A percentile compares a stretch with the other conserved stretches of the same genome.
phyloP scores from a whole-genome alignment of 2,113 vertebrate species.

The Tupaia chinensis region DNA sequence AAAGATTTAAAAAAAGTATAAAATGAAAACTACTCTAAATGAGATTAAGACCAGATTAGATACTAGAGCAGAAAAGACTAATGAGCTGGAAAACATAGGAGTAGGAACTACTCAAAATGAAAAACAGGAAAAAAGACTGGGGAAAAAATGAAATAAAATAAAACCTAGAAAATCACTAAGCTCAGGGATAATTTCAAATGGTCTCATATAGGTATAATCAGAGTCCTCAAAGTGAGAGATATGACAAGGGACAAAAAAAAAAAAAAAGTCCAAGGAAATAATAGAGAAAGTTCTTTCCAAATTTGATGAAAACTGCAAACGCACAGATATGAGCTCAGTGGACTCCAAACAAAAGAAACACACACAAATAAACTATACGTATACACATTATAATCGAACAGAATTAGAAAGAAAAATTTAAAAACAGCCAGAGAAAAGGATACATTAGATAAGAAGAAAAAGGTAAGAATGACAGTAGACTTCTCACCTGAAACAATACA shows the following conservation, averaged over 20 bases:
- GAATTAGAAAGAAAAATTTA: not conserved
- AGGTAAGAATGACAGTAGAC: not conserved
- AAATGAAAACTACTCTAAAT: not conserved
- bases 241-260: not conserved
- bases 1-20: not conserved
- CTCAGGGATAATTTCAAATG: not conserved
- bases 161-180: not conserved
- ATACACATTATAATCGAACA: not conserved
- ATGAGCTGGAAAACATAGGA: not conserved
- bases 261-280: not conserved
- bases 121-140: not conserved
- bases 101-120: not conserved
- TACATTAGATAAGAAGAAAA: not conserved
- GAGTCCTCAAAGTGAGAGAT: not conserved
- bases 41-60: not conserved
- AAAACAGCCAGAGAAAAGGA: not conserved
- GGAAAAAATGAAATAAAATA: not conserved
- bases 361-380: not conserved
- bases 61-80: not conserved
- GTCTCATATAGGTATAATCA: not conserved
- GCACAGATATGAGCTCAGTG: too few relatives aligned
- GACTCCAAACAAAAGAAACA: not conserved
- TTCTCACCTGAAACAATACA: not conserved
- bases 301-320: too few relatives aligned
- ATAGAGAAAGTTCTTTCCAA: too few relatives aligned